Conservation (phyloP, 2,888 invertebrate genomes). For the Noctua janthe region DNA sequence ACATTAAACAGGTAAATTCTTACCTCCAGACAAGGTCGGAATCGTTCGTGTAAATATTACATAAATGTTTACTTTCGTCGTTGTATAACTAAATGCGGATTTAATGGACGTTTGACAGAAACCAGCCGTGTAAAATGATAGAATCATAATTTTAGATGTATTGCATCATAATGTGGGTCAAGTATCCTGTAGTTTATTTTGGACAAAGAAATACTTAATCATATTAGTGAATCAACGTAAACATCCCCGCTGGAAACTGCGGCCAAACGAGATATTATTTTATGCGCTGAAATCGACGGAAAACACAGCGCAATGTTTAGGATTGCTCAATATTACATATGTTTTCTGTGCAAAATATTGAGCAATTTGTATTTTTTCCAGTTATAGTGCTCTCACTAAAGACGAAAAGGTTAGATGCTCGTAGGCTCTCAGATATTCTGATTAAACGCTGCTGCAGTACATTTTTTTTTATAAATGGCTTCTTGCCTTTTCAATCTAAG, state of each 20-base stretch:
- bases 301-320: neutral
- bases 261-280: slow-evolving; percentile 7
- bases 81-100: slow-evolving; percentile 27
- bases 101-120: slow-evolving; percentile 29
- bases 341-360: neutral
- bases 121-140: slow-evolving; percentile 12
- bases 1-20: slow-evolving; percentile 23
- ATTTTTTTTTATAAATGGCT: neutral
- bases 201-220: slow-evolving; percentile 19
- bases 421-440: neutral
- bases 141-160: slow-evolving; percentile 18
- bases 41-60: slow-evolving; percentile 42
- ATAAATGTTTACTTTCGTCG: slow-evolving; percentile 38
- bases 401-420: neutral
- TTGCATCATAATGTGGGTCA: neutral
- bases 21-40: slow-evolving; percentile 32
- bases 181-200: slow-evolving; percentile 17
- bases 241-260: neutral
- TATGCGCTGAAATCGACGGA: neutral
- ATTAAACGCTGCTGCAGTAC: neutral
- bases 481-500: neutral
- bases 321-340: neutral
- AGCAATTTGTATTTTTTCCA: neutral
- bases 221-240: slow-evolving; percentile 8
- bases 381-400: neutral